These are phyloP conservation scores for Varroa destructor DNA, from an alignment of 1,140 invertebrate genomes.

Conservation along the genomic window DNA sequence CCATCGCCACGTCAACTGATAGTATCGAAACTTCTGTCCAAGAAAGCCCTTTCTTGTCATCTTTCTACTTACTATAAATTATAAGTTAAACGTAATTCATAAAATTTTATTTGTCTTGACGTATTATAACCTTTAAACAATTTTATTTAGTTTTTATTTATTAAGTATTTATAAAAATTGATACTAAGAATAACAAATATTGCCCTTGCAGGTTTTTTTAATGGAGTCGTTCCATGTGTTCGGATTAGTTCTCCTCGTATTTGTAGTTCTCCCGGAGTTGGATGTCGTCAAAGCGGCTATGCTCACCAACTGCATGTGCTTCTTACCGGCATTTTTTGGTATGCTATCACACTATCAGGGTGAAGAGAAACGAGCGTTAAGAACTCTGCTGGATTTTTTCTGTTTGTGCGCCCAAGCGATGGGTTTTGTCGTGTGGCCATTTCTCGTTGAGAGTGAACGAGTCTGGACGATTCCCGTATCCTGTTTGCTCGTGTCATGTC, in stretches of 20 bases:
- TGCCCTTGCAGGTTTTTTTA: constrained; percentile 41
- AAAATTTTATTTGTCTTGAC: too few species aligned
- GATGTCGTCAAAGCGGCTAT: constrained; percentile 83
- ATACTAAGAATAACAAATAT: background rate
- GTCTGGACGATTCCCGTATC: constrained; percentile 71
- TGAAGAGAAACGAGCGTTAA: constrained; percentile 61
- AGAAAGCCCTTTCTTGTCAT: too few species aligned
- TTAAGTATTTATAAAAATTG: too few species aligned
- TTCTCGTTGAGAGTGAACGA: constrained; percentile 41
- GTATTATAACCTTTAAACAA: too few species aligned
- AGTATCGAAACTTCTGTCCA: too few species aligned
- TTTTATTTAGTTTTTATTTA: too few species aligned
- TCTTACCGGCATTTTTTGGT: constrained; percentile 64
- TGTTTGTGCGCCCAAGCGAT: constrained; percentile 50
- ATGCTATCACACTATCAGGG: constrained; percentile 61
- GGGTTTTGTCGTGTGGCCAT: constrained; percentile 74
- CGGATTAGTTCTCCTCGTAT: constrained; percentile 68
- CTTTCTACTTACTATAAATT: too few species aligned
- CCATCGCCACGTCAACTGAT: too few species aligned
- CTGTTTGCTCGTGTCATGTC: constrained; percentile 67
- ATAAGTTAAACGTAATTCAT: too few species aligned
- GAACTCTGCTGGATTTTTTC: constrained; percentile 49
- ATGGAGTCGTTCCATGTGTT: constrained; percentile 73
- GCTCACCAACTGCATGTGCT: constrained; percentile 81
- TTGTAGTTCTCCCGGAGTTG: constrained; percentile 70